Conservation (phyloP, 30 jellyfish, hydroid and myxozoan species). For the Catostylus mosaicus region DNA sequence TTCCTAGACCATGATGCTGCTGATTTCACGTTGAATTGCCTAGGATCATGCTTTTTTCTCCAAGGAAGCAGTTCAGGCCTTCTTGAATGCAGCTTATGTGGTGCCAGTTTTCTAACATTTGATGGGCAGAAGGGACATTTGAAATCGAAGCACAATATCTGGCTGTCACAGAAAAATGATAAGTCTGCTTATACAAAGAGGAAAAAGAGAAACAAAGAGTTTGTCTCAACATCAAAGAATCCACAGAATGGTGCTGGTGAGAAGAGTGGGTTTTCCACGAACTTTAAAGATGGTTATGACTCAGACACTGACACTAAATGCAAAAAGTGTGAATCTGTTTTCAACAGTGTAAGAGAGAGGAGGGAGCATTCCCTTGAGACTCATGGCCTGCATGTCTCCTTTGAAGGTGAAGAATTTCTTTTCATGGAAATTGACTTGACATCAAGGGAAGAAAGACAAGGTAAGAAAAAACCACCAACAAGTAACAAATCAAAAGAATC, state of each 20-base stretch:
- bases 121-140: slow-evolving; percentile 32
- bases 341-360: slow-evolving; percentile 16
- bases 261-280: neutral
- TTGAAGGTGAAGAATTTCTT: slow-evolving; percentile 29
- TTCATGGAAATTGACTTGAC: slow-evolving; percentile 4
- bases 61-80: neutral
- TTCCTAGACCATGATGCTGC: neutral
- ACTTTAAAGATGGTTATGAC: slow-evolving; percentile 5
- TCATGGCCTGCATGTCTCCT: slow-evolving; percentile 38
- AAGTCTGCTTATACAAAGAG: neutral
- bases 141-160: slow-evolving; percentile 18
- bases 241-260: neutral
- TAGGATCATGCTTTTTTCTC: too few relatives aligned
- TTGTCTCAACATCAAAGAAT: too few relatives aligned
- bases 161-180: neutral
- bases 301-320: slow-evolving; percentile 17
- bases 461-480: neutral
- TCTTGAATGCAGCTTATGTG: slow-evolving; percentile 39
- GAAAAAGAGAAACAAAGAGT: neutral
- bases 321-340: slow-evolving; percentile 17
- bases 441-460: neutral
- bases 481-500: neutral
- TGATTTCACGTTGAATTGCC: slow-evolving; percentile 19
- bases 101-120: slow-evolving; percentile 13
- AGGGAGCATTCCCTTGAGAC: slow-evolving; percentile 31